Conservation (phyloP, 2,113 vertebrate genomes). For the Columbina picui region DNA sequence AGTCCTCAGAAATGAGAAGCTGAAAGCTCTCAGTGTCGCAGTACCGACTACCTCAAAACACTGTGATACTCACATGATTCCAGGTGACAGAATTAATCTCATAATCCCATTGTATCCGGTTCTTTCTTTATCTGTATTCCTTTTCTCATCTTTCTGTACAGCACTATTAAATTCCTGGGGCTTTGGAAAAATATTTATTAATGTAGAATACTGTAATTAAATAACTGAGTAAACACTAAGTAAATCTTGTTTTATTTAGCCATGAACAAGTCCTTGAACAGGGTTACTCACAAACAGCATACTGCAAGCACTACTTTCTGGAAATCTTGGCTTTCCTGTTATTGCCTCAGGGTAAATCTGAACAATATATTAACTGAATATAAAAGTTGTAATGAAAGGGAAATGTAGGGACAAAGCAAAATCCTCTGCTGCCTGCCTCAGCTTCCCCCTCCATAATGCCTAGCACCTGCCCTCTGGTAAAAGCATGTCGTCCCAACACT, state of each 20-base stretch:
- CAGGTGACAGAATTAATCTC: not conserved
- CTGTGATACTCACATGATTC: not conserved
- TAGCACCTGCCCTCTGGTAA: fast-evolving
- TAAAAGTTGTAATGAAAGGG: not conserved
- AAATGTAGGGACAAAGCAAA: not conserved
- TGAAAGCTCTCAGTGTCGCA: not conserved
- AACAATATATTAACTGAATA: not conserved
- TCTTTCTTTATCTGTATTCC: not conserved
- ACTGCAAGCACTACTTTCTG: not conserved
- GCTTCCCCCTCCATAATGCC: not conserved
- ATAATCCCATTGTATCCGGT: not conserved
- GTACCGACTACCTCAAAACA: not conserved
- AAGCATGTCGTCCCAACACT: not conserved
- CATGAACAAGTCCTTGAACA: not conserved
- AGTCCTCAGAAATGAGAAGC: not conserved
- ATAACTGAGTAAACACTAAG: not conserved
- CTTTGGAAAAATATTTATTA: not conserved
- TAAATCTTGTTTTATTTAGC: not conserved
- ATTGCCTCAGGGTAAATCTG: not conserved
- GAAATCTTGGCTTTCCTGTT: not conserved
- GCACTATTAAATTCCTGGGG: not conserved
- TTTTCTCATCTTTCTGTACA: not conserved
- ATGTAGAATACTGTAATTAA: not conserved
- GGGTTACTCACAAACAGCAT: not conserved
- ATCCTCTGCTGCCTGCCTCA: not conserved